Conservation (phyloP, 2,113 vertebrate genomes). For the Enhydra lutris region DNA sequence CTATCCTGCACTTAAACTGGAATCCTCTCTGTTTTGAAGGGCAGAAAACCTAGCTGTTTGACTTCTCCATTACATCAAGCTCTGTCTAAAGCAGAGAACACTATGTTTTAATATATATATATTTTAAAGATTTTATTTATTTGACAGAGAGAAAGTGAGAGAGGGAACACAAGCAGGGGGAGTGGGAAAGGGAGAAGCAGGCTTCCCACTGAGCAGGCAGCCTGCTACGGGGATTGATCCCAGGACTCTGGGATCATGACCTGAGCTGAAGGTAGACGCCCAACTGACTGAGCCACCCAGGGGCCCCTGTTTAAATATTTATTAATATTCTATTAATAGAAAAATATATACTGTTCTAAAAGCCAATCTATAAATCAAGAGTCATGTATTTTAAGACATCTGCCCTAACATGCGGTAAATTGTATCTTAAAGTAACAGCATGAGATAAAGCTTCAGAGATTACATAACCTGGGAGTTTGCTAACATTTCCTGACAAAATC, state of each 20-base stretch:
- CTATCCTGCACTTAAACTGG: neutral
- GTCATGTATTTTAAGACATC: neutral
- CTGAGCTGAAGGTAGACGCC: no score
- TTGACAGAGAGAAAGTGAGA: no score
- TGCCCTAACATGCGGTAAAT: neutral
- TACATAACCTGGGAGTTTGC: neutral
- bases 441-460: neutral
- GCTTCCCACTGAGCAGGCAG: no score
- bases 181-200: no score
- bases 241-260: no score
- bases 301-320: neutral
- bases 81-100: slow-evolving; percentile 3
- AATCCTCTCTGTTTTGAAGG: neutral
- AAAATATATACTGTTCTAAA: slow-evolving; percentile 5
- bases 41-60: neutral
- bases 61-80: neutral
- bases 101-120: neutral
- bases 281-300: no score
- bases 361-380: neutral
- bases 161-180: no score
- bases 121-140: neutral
- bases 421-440: slow-evolving; percentile 6
- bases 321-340: neutral
- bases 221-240: no score
- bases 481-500: slow-evolving; percentile 15